These are phyloP conservation scores for Piscicola geometra DNA, from an alignment of 2,888 invertebrate genomes.

Conservation along the genomic window DNA sequence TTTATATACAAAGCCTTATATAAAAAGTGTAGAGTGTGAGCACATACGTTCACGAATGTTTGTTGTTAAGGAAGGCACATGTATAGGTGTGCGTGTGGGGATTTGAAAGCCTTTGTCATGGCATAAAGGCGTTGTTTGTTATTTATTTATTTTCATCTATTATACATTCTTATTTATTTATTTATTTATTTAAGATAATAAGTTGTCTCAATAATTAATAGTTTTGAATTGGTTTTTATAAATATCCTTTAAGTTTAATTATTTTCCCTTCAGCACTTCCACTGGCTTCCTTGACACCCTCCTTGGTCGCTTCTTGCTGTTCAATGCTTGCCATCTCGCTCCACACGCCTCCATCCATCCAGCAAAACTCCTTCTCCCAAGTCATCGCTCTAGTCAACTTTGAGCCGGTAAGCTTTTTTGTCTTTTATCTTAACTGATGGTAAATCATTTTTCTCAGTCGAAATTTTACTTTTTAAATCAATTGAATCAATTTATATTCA, in stretches of 20 bases:
- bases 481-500: too few relatives aligned
- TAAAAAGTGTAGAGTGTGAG: too few relatives aligned
- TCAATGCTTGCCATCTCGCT: not conserved
- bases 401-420: not conserved
- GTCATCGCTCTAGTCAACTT: not conserved
- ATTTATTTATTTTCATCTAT: not conserved
- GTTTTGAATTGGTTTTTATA: too few relatives aligned
- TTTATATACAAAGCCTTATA: not conserved
- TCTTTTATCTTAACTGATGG: too few relatives aligned
- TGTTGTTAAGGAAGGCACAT: not conserved
- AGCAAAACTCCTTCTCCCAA: not conserved
- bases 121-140: constrained; percentile 4
- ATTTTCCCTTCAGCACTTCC: not conserved
- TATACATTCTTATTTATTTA: not conserved
- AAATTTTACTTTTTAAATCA: too few relatives aligned
- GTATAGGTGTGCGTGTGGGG: not conserved
- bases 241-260: too few relatives aligned
- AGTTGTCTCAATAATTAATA: too few relatives aligned
- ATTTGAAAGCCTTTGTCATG: constrained; percentile 4
- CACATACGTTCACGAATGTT: not conserved
- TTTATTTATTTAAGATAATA: too few relatives aligned
- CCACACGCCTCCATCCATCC: not conserved
- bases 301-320: not conserved
- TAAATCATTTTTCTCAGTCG: too few relatives aligned
- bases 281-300: not conserved